phyloP scores from a whole-genome alignment of 2,888 invertebrate species.

The Antheraea assamensis region DNA sequence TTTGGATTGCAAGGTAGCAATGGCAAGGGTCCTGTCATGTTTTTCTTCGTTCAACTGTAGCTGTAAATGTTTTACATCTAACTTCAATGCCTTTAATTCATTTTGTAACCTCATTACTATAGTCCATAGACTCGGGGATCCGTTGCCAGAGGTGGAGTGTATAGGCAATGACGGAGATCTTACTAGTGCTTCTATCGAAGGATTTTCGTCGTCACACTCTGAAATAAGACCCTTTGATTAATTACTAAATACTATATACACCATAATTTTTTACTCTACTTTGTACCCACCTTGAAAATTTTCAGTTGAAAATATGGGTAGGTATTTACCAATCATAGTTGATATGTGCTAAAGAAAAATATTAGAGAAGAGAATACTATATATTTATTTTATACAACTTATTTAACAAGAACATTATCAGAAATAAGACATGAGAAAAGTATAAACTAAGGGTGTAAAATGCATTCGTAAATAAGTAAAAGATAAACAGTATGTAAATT shows the following conservation, averaged over 20 bases:
- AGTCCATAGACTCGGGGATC: slow-evolving; percentile 86
- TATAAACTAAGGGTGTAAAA: slow-evolving; percentile 3
- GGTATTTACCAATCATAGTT: neutral
- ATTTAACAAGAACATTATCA: slow-evolving; percentile 2
- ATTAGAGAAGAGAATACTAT: slow-evolving; percentile 5
- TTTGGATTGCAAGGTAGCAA: slow-evolving; percentile 68
- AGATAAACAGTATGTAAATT: neutral
- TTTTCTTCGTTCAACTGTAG: slow-evolving; percentile 87
- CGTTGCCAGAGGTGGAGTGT: slow-evolving; percentile 61
- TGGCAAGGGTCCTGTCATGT: slow-evolving; percentile 75
- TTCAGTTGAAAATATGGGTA: neutral
- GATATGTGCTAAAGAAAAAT: slow-evolving; percentile 14
- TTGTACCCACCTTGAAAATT: slow-evolving; percentile 19
- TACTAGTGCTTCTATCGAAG: slow-evolving; percentile 70
- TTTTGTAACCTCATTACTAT: slow-evolving; percentile 89
- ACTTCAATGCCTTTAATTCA: slow-evolving; percentile 85
- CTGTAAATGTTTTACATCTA: slow-evolving; percentile 82
- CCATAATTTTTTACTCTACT: neutral
- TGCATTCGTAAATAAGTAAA: slow-evolving; percentile 10
- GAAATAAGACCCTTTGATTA: slow-evolving; percentile 47
- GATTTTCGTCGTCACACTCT: slow-evolving; percentile 77
- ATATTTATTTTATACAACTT: slow-evolving; percentile 13
- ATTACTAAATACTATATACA: neutral
- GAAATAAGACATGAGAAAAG: slow-evolving; percentile 1
- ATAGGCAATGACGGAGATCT: slow-evolving; percentile 76